phyloP scores from a whole-genome alignment of 2,888 invertebrate species.

The Eupithecia subfuscata region DNA sequence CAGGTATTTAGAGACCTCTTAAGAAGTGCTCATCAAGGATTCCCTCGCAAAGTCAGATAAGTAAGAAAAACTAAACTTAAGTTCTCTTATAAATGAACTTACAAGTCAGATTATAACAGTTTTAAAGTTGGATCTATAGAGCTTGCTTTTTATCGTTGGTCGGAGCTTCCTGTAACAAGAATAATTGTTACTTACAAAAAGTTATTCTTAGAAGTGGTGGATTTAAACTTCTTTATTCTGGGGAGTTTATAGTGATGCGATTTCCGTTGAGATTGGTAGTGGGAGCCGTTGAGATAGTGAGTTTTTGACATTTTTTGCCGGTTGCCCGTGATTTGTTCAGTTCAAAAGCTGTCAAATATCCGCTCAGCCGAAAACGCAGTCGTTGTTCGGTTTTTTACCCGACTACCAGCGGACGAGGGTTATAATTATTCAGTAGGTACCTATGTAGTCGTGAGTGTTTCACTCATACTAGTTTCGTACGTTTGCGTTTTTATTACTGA shows the following conservation, averaged over 20 bases:
- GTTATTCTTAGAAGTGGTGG: neutral
- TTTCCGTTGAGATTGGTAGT: neutral
- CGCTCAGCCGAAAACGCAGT: neutral
- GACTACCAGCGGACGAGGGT: no score
- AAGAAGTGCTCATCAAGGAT: conserved; percentile 14
- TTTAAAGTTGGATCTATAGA: neutral
- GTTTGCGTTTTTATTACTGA: no score
- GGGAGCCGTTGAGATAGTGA: neutral
- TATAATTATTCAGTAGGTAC: no score
- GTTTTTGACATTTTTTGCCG: neutral
- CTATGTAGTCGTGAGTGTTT: no score
- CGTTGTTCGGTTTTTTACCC: neutral
- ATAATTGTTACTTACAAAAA: conserved; percentile 5
- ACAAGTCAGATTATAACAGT: conserved; percentile 20
- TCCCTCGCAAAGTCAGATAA: conserved; percentile 21
- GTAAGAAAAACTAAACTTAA: conserved; percentile 18
- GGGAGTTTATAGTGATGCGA: neutral
- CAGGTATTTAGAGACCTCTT: neutral
- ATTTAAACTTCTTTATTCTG: neutral
- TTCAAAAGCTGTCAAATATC: neutral
- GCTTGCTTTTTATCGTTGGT: conserved; percentile 3
- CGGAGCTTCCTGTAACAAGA: conserved; percentile 1
- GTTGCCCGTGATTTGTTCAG: neutral
- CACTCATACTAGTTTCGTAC: no score
- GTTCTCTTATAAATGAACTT: conserved; percentile 20